Base-by-base conservation (phyloP, 1,140 invertebrate species). In the Macrobrachium rosenbergii region DNA sequence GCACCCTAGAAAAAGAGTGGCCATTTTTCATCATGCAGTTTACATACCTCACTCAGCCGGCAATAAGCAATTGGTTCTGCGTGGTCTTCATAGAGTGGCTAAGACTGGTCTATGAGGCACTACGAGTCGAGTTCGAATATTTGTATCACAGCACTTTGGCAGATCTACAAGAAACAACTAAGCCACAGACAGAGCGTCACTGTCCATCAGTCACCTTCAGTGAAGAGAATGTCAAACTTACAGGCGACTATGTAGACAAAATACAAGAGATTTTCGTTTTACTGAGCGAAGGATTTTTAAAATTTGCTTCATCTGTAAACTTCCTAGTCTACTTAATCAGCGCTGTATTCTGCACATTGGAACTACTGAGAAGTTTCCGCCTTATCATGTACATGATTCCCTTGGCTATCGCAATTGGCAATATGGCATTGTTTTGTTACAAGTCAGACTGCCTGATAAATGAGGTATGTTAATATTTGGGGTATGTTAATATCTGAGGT, bases 401-500 rank as follows among this genome's bases (percentile, higher is more conserved):
- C 7, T 75, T 75, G 23, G 16, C 73, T 2, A 17, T 75, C 37
- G 2, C 73, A 14, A 11, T 75, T n/a, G 43, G 17, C 16, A 21
- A 75, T 28, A 75, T 75, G 28, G 73, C 37, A 21, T 45, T 75
- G 16, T 12, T 75, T 45, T 75, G 73, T 21, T 16, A 75, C 37
- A 45, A 43, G 10, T 75, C 73, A 11, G 17, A 75, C 17, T 37
- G 19, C 37, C 11, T 75, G 37, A 75, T 75, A 37, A 28, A 75
- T 45, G 73, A 75, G 37, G 73, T 75, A 45, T n/a, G 73, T 75
- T n/a, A 37, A 37, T 28, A 73, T 37, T n/a, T 45, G 73, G 45
- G 37, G 73, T 75, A 45, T n/a, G 73, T 75, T n/a, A 37, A 37
- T 28, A 73, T 37, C n/a, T 45, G 73, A 75, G 37, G 73, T 75